These are phyloP conservation scores for Ifrita kowaldi DNA, from an alignment of 2,113 vertebrate genomes.

Conservation along the genomic window DNA sequence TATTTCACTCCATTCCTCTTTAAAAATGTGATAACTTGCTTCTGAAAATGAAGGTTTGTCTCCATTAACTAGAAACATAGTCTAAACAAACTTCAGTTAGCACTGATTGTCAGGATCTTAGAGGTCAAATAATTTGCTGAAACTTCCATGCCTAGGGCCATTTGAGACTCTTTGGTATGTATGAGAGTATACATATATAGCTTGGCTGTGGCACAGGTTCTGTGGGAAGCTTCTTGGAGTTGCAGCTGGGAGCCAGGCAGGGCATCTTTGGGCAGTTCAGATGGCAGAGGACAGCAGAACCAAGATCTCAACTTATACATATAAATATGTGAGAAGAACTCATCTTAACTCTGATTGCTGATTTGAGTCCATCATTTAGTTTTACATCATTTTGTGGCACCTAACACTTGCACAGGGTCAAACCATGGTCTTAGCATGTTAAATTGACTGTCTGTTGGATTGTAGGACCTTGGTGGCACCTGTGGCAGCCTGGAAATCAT, in stretches of 20 bases:
- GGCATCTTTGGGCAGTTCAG: neutral
- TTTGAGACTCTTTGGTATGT: neutral
- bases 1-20: neutral
- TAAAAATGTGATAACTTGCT: neutral
- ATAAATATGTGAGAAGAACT: neutral
- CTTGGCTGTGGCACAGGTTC: neutral
- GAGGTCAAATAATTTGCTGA: neutral
- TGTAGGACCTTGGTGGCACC: neutral
- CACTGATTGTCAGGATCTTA: neutral
- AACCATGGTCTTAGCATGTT: neutral
- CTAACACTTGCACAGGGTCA: neutral
- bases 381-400: neutral
- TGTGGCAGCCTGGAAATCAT: neutral
- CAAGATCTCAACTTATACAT: accelerated
- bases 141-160: neutral
- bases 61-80: neutral
- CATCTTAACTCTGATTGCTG: neutral
- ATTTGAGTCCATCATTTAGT: neutral
- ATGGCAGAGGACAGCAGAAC: neutral
- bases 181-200: neutral
- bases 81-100: neutral
- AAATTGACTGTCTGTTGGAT: neutral
- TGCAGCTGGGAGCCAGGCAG: neutral
- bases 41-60: neutral
- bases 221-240: neutral